Base-by-base conservation (phyloP, 2,888 invertebrate species). In the Hypena proboscidalis region DNA sequence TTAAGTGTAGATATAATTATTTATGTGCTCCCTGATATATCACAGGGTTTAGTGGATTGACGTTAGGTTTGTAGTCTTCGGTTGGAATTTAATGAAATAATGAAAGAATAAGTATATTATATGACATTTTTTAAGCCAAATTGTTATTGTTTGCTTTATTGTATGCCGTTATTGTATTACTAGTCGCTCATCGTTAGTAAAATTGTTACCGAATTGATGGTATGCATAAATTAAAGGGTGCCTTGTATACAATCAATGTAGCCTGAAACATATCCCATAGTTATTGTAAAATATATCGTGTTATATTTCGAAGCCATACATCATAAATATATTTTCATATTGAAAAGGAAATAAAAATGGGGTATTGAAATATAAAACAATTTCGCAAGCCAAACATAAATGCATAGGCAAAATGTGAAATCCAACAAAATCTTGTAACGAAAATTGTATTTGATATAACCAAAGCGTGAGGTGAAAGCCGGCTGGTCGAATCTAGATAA, bases 371-470 rank as follows among this genome's bases (percentile, higher is more conserved):
- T 21, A 30, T 45, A 36, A 60, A 30, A 36, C 43, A 39, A 58
- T 58, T 58, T 47, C 35, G 39, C 21, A 31, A 38, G 34, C 33
- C 47, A 59, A 59, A 34, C 48, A 38, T 43, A 40, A 47, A 56
- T 41, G 46, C 44, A 64, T 23, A 32, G 36, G 47, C 40, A 52
- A 55, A 46, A 40, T 50, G 32, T 23, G 67, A 75, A 72, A 74
- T 71, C 71, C 70, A 67, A 72, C 76, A 75, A 77, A 83, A 80
- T 79, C 76, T 79, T 77, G 72, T 74, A 79, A 77, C 69, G 70
- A 77, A 86, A 83, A 85, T 85, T 85, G 83, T 83, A 86, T 85
- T 85, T 81, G 80, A 83, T 85, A 85, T 79, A 80, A 75, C 77
- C 73, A 79, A 80, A 81, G 77, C 77, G 78, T 76, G 80, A 80